phyloP scores from a whole-genome alignment of 2,113 vertebrate genomes.

The Pelvicachromis taeniatus region DNA sequence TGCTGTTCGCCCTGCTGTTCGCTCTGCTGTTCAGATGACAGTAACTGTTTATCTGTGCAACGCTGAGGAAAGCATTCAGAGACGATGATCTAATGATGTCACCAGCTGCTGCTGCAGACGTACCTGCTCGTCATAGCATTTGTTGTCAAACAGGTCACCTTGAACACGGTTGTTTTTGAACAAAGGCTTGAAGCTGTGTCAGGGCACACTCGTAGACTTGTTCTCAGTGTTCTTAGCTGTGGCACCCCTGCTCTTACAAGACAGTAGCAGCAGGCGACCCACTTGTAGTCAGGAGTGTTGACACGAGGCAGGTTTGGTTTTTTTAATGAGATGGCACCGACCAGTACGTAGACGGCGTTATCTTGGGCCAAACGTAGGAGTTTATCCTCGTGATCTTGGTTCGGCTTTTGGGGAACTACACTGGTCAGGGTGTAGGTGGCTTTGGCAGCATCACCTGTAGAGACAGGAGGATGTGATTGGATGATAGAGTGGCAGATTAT shows the following conservation, averaged over 20 bases:
- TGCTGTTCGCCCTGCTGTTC: no score
- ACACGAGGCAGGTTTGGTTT: no score
- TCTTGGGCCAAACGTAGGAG: accelerated
- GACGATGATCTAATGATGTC: neutral
- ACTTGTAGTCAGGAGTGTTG: accelerated
- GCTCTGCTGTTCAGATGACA: no score
- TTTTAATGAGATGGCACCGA: no score
- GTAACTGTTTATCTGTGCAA: neutral
- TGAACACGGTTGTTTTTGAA: accelerated
- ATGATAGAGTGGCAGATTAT: neutral
- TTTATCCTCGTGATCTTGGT: no score
- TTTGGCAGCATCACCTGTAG: accelerated
- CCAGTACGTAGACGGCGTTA: neutral
- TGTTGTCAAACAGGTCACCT: accelerated
- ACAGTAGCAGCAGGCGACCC: neutral
- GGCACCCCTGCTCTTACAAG: accelerated
- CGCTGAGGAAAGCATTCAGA: neutral
- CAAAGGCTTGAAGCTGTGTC: accelerated
- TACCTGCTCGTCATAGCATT: accelerated
- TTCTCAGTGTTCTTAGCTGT: accelerated
- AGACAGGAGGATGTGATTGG: neutral
- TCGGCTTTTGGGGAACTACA: accelerated
- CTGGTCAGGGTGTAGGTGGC: neutral
- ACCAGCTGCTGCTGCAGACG: accelerated
- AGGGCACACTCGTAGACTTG: accelerated